These are phyloP conservation scores for Drosophila insularis DNA, from an alignment of 1,140 invertebrate species.

Conservation along the genomic window DNA sequence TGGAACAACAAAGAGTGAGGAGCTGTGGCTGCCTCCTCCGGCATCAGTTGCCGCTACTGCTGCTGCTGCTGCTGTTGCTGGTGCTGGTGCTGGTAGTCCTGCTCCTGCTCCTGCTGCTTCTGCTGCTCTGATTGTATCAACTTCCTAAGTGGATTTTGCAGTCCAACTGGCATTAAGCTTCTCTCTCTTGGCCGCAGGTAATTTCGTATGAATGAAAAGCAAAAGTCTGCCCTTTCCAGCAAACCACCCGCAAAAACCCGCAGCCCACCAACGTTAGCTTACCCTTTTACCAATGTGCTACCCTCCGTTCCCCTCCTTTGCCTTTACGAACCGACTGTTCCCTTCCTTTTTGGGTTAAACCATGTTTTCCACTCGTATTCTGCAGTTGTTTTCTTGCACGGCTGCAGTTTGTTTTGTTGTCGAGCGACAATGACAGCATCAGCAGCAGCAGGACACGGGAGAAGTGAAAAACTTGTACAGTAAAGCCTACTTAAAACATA, in stretches of 20 bases:
- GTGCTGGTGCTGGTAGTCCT: not conserved
- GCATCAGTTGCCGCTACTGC: slow-evolving; percentile 4
- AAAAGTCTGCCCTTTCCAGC: slow-evolving; percentile 52
- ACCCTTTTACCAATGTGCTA: not conserved
- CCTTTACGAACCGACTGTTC: not conserved
- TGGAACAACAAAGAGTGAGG: slow-evolving; percentile 36
- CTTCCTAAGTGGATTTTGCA: slow-evolving; percentile 81
- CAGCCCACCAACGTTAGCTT: not conserved
- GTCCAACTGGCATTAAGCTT: slow-evolving; percentile 78
- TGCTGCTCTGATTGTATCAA: slow-evolving; percentile 72
- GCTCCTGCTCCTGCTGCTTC: slow-evolving; percentile 10
- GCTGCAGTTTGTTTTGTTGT: slow-evolving; percentile 54
- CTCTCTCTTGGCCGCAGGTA: slow-evolving; percentile 72
- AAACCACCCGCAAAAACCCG: not conserved
- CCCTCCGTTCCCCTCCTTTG: not conserved
- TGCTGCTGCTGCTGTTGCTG: slow-evolving; percentile 21
- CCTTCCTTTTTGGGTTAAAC: not conserved
- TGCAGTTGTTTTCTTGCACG: slow-evolving; percentile 54
- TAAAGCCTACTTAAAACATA: slow-evolving; percentile 1
- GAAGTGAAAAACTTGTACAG: slow-evolving; percentile 3
- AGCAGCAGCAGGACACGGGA: slow-evolving; percentile 1
- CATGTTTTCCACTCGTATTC: slow-evolving; percentile 47
- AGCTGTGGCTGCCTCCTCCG: not conserved
- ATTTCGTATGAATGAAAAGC: slow-evolving; percentile 81
- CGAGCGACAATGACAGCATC: slow-evolving; percentile 41